Conservation (phyloP, 2,113 vertebrate genomes). For the Catharus minimus region DNA sequence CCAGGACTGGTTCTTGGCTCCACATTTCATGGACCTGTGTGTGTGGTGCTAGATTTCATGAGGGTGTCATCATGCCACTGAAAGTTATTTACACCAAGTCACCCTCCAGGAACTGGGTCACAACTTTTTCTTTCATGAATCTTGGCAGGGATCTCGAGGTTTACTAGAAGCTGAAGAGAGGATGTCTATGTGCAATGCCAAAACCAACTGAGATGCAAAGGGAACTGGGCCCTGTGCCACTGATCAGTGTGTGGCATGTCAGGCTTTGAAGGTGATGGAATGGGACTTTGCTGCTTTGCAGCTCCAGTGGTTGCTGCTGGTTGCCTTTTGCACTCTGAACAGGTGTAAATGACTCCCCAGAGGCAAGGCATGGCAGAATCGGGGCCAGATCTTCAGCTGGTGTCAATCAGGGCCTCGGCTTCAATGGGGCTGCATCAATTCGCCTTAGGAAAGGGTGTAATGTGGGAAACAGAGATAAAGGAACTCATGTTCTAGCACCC, state of each 20-base stretch:
- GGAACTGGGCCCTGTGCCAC: constrained; percentile 23
- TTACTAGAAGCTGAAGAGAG: constrained; percentile 48
- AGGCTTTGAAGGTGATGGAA: neutral
- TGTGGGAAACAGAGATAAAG: constrained; percentile 64
- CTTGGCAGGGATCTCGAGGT: constrained; percentile 20
- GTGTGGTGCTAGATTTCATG: neutral
- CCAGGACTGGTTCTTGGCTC: neutral
- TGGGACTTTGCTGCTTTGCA: neutral
- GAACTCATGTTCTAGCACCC: constrained; percentile 52
- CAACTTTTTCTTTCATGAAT: constrained; percentile 49
- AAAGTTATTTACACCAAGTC: constrained; percentile 33
- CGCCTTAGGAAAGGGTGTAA: constrained; percentile 66
- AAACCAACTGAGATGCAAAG: constrained; percentile 40
- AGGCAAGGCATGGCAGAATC: constrained; percentile 16
- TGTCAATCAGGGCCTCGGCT: constrained; percentile 40
- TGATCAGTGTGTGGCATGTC: neutral
- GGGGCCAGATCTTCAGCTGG: constrained; percentile 29
- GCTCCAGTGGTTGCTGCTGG: neutral
- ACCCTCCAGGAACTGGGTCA: constrained; percentile 52
- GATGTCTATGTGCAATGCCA: constrained; percentile 16
- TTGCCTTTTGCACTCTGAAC: constrained; percentile 41
- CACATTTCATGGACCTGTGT: neutral
- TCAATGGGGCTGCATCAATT: constrained; percentile 49
- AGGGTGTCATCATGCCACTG: constrained; percentile 18
- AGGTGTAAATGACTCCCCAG: constrained; percentile 59